These are phyloP conservation scores for Petrolisthes cinctipes DNA, from an alignment of 2,888 invertebrate species.

Conservation along the genomic window DNA sequence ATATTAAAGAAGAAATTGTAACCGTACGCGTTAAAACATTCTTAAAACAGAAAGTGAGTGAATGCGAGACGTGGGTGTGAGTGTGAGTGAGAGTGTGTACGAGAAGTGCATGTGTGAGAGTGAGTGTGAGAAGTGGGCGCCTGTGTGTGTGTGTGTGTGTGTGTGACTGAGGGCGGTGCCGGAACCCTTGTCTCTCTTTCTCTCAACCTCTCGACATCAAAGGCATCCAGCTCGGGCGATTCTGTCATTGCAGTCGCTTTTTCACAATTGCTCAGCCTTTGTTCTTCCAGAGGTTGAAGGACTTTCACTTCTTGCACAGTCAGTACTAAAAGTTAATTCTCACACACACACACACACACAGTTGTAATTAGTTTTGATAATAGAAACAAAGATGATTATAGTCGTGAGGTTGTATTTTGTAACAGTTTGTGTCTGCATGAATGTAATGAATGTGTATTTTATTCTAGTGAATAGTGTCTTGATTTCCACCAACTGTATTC, in stretches of 20 bases:
- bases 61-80: not conserved
- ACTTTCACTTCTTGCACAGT: constrained; percentile 33
- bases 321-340: no score
- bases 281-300: constrained; percentile 46
- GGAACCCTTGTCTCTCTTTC: not conserved
- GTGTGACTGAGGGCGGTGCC: no score
- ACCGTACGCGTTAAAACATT: no score
- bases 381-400: no score
- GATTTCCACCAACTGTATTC: no score
- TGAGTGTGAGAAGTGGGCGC: not conserved
- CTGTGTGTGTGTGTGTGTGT: not conserved
- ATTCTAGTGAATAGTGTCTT: no score
- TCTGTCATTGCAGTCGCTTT: constrained; percentile 60
- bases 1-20: no score
- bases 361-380: no score
- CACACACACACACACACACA: no score
- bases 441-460: no score
- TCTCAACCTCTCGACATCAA: constrained; percentile 40
- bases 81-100: not conserved
- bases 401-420: no score
- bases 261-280: constrained; percentile 59
- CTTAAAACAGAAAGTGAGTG: not conserved
- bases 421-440: no score
- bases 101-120: not conserved
- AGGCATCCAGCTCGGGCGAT: constrained; percentile 42